Percentiles rank a stretch among this genome's conserved stretches.
phyloP scores from a whole-genome alignment of 2,113 vertebrate genomes.

The Erythrocercus mccallii region DNA sequence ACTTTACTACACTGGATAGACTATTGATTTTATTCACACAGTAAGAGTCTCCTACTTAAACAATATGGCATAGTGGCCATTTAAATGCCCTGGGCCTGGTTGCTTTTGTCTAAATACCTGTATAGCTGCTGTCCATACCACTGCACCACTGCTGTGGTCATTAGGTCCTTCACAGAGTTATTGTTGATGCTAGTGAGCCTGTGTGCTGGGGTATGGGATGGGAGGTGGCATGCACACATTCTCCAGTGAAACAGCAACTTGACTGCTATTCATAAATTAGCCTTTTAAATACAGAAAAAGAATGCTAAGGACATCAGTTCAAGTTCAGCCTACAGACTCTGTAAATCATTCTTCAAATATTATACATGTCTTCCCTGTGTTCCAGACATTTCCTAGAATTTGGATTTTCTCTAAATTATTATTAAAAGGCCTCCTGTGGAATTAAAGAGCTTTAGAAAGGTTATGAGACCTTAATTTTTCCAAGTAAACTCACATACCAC shows the following conservation, averaged over 20 bases:
- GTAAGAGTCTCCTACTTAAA: not conserved
- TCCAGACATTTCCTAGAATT: not conserved
- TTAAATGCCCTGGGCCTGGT: not conserved
- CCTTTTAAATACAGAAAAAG: not conserved
- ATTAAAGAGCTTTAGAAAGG: not conserved
- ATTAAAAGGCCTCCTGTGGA: not conserved
- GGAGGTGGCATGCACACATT: too few relatives aligned
- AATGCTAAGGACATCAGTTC: not conserved
- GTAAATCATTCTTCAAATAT: not conserved
- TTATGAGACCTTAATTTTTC: not conserved
- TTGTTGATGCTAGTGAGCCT: too few relatives aligned
- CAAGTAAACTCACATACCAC: not conserved
- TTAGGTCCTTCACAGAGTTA: not conserved
- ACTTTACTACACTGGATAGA: not conserved
- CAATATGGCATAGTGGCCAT: not conserved
- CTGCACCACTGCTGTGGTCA: not conserved
- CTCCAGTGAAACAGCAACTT: not conserved
- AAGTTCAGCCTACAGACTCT: not conserved
- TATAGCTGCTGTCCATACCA: not conserved
- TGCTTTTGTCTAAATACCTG: not conserved
- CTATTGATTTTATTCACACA: not conserved
- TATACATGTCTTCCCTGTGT: not conserved
- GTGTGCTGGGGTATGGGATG: not conserved
- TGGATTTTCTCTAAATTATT: not conserved
- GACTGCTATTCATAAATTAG: not conserved